phyloP scores from a whole-genome alignment of 2,888 invertebrate genomes.

The Philereme vetulata region DNA sequence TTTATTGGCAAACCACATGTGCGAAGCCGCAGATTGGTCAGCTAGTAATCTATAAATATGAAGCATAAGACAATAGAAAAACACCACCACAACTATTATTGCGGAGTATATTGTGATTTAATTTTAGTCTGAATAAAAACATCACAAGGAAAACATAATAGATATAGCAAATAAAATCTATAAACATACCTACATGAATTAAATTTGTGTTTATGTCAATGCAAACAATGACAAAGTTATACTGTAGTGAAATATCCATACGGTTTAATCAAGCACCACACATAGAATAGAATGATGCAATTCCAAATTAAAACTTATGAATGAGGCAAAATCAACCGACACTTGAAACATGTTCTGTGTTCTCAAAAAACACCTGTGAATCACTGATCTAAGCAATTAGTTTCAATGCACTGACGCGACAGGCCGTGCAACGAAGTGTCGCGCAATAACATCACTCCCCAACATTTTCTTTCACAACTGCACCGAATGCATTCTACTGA shows the following conservation, averaged over 20 bases:
- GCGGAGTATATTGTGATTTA: too few species aligned
- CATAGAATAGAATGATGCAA: background rate
- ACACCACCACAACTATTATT: too few species aligned
- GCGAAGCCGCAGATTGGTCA: too few species aligned
- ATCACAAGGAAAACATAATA: too few species aligned
- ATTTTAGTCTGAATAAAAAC: too few species aligned
- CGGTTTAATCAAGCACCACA: background rate
- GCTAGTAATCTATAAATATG: too few species aligned
- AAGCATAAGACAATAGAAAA: too few species aligned
- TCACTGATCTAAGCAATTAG: conserved; percentile 16
- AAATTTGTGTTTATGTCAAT: too few species aligned
- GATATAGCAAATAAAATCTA: too few species aligned
- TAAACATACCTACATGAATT: too few species aligned
- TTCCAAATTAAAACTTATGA: background rate
- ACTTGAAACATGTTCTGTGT: background rate
- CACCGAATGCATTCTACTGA: conserved; percentile 58
- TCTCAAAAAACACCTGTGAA: conserved; percentile 22
- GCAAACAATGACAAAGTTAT: too few species aligned
- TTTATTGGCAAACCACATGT: too few species aligned
- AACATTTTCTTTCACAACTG: conserved; percentile 61
- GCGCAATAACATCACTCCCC: conserved; percentile 60
- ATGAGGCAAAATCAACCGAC: conserved; percentile 2
- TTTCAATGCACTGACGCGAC: conserved; percentile 41
- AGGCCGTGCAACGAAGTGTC: conserved; percentile 66
- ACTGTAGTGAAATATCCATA: background rate